Percentiles rank a stretch among this genome's conserved stretches.
Conservation (phyloP, 2,113 vertebrate species). For the Osmerus mordax region DNA sequence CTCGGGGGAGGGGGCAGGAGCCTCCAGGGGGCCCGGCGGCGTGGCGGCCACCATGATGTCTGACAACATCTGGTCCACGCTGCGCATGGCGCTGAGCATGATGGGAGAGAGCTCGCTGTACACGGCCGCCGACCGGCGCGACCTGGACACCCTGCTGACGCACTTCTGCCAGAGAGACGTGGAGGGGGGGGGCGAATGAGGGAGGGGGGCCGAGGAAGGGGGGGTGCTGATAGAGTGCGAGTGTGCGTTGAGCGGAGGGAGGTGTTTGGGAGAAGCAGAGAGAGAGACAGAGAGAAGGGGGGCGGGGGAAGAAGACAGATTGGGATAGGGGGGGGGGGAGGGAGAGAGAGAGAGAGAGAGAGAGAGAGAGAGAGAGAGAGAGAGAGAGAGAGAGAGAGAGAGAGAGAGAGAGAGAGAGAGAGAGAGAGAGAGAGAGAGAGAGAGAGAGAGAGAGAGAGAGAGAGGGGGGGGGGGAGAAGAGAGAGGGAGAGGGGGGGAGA, state of each 20-base stretch:
- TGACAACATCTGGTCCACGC: conserved; percentile 98
- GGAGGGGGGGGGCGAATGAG: conserved; percentile 71
- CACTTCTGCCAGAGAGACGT: conserved; percentile 88
- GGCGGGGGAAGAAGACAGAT: not conserved
- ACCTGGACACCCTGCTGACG: conserved; percentile 82
- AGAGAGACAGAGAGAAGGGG: conserved; percentile 57
- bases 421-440: conserved; percentile 43
- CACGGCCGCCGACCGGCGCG: conserved; percentile 82
- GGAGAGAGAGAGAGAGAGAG: not conserved
- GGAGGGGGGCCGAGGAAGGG: conserved; percentile 33
- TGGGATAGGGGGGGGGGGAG: not conserved
- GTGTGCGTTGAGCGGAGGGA: conserved; percentile 53
- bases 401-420: conserved; percentile 63
- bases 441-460: conserved; percentile 45
- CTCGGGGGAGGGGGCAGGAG: conserved; percentile 71
- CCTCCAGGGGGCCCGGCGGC: conserved; percentile 65
- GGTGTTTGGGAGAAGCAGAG: conserved; percentile 60
- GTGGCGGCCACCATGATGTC: conserved; percentile 88
- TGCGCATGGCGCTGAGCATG: conserved; percentile 97
- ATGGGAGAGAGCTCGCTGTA: conserved; percentile 96
- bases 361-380: not conserved
- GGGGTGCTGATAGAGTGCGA: conserved; percentile 64
- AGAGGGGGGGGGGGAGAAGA: conserved; percentile 44
- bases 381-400: conserved; percentile 14
- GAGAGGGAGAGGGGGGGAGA: conserved; percentile 52